Evolutionary conservation across 2,113 vertebrate genomes (phyloP), one percentile per base, ranked within the genome.

Genomic region (Albula goreensis): DNA sequence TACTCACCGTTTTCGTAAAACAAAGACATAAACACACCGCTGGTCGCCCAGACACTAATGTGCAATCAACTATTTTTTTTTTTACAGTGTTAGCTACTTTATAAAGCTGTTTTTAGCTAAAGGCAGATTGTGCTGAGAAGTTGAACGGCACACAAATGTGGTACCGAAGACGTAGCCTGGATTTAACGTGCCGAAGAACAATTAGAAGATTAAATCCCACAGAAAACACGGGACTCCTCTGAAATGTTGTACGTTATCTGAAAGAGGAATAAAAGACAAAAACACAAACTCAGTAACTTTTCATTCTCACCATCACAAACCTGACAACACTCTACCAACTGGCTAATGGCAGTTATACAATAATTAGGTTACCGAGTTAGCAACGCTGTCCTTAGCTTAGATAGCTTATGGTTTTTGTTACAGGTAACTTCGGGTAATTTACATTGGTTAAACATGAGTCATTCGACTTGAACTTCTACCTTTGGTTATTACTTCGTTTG

Each of bases 21-120:
- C 94, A 96, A 96, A 96, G 95, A 96, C 95, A 96, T 96, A 96
- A 96, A 96, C 95, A 95, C 95, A 96, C 95, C 95, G 94, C 95
- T 95, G 95, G 94, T 95, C 94, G 93, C 94, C 95, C 95, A 92
- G 92, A 94, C 94, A 94, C 91, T 94, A 95, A 92, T 95, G 96
- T 96, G 79, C 11, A 12, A 63, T 4, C 56, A n/a, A 70, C n/a
- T 93, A 60, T 85, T 74, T 17, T 31, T 74, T 91, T 90, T 90
- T 87, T 85, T 74, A 74, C 17, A 41, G 31, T 41, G 31, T 22
- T n/a, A 91, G 66, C 87, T 87, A 91, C 88, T 85, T 89, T n/a
- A 70, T n/a, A 8, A 41, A 70, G 70, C 70, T 74, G 9, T 9
- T 31, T 41, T 74, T 74, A 74, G 70, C 70, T 22, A 31, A 74